Evolutionary conservation across 2,888 invertebrate genomes (phyloP).

Genomic region (Phortica magna): DNA sequence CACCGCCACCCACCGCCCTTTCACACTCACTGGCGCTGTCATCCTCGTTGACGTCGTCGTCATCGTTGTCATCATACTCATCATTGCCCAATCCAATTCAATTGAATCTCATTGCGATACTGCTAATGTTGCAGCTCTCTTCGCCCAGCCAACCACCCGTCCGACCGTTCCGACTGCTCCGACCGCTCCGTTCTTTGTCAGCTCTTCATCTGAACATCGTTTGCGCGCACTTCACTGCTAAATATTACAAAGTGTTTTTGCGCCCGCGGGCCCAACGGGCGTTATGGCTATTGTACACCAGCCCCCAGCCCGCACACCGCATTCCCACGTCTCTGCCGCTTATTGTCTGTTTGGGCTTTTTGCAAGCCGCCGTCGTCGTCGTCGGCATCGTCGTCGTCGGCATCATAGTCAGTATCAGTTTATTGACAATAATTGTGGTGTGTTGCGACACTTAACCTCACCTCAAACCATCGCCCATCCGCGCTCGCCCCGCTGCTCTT

Average conservation of each 20-base stretch:
- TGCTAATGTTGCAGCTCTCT: conserved; percentile 51
- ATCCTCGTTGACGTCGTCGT: conserved; percentile 9
- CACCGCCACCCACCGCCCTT: conserved; percentile 39
- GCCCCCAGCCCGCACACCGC: conserved; percentile 12
- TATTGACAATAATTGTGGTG: conserved; percentile 74
- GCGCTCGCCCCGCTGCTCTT: conserved; percentile 35
- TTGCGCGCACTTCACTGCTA: conserved; percentile 51
- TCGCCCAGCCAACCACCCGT: conserved; percentile 40
- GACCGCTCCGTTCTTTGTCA: too few relatives aligned
- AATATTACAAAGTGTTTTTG: conserved; percentile 71
- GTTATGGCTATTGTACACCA: conserved; percentile 55
- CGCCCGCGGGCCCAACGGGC: conserved; percentile 59
- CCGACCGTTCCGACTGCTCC: too few relatives aligned
- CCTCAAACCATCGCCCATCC: background rate
- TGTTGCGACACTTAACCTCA: background rate
- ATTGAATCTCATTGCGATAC: conserved; percentile 44
- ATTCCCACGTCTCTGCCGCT: background rate
- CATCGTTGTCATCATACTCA: conserved; percentile 22
- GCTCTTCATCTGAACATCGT: conserved; percentile 24
- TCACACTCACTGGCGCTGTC: conserved; percentile 38
- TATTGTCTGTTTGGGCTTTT: background rate
- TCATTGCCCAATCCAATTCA: conserved; percentile 20
- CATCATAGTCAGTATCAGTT: conserved; percentile 45
- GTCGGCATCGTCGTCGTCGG: conserved; percentile 53
- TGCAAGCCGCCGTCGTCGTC: conserved; percentile 20